phyloP scores from a whole-genome alignment of 2,888 invertebrate species.

The Pristionchus entomophagus region DNA sequence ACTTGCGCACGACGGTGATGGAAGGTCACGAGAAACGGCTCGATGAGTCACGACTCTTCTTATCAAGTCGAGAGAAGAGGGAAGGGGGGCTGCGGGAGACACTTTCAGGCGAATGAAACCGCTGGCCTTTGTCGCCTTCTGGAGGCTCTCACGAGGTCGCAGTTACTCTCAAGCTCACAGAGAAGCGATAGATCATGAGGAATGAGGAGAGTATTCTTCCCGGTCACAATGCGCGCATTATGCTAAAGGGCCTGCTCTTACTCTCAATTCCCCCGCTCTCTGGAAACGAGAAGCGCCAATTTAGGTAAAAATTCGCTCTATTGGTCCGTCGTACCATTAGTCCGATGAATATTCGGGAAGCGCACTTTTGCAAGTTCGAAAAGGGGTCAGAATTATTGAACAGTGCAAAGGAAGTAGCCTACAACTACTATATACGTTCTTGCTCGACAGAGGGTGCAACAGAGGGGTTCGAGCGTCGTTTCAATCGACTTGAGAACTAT shows the following conservation, averaged over 20 bases:
- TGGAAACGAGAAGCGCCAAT: not conserved
- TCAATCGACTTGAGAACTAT: too few relatives aligned
- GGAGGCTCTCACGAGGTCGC: not conserved
- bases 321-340: constrained; percentile 1
- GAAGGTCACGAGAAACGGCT: not conserved
- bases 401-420: not conserved
- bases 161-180: not conserved
- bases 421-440: not conserved
- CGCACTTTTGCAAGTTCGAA: not conserved
- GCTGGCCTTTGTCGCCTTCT: not conserved
- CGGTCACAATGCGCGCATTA: not conserved
- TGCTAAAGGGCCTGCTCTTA: not conserved
- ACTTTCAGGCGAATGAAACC: constrained; percentile 1
- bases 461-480: too few relatives aligned
- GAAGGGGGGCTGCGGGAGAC: not conserved
- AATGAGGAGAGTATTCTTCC: too few relatives aligned
- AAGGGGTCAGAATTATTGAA: not conserved
- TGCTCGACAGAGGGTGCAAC: not conserved
- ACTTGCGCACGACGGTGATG: not conserved
- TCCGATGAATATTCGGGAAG: not conserved
- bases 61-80: constrained; percentile 25
- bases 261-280: too few relatives aligned
- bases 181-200: not conserved
- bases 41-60: not conserved
- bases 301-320: not conserved